Evolutionary conservation across 2,888 invertebrate species (phyloP), one percentile per base, ranked within the genome.

Genomic region (Petrolisthes cinctipes): DNA sequence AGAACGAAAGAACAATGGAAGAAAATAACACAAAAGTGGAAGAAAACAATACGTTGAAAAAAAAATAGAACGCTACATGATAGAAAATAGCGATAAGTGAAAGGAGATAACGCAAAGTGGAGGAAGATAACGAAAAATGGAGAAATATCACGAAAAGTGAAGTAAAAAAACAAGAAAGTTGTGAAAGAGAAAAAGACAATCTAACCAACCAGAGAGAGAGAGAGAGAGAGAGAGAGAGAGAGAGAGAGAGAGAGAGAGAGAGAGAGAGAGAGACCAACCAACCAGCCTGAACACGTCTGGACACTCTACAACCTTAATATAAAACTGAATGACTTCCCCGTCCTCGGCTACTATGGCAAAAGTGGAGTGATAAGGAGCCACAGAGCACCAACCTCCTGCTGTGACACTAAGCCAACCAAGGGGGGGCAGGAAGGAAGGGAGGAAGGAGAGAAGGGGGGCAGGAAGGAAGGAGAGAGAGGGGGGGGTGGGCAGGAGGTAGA

Each of bases 231-330:
- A 37, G 37, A 37, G 37, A 37, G 37, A 23, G n/a, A 73, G 73
- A 7, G 61, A 56, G 68, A 51, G 82, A 20, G 61, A n/a, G 82
- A 82, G 54, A 53, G 71, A 11, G 9, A 17, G 23, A 17, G 51
- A 20, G 51, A n/a, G 53, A 71, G 17, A 73, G 20, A 73, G 73
- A 11, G 73, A 73, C n/a, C 73, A n/a, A 14, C 61, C 14, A 3
- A 61, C 1, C 37, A 61, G 9, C 9, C 61, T 61, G 11, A 56
- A 81, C 86, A 86, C 86, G 75, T 79, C 53, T 66, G 68, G 81
- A 54, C 75, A 51, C 68, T 68, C 76, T 82, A 85, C 81, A 86
- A 76, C 81, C 76, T 86, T 86, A 86, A 86, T 86, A 86, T 86
- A 86, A 79, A 86, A 86, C 82, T 73, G 73, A 86, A 86, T 86